Conservation (phyloP, 2,797 vertebrate species). For the Galaxias olidus region DNA sequence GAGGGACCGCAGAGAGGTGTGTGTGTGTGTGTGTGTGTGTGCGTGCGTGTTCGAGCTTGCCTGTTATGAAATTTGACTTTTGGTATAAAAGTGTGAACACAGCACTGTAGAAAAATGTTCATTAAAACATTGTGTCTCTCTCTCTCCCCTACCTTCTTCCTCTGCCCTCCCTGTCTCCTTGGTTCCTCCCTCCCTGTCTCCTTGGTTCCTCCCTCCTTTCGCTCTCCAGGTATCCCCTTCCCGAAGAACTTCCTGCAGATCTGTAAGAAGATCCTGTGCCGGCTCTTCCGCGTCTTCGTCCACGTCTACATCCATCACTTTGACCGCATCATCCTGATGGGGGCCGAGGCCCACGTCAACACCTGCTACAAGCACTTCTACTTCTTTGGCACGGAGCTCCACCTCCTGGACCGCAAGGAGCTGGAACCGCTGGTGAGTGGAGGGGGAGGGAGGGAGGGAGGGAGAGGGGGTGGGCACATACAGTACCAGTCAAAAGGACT, state of each 20-base stretch:
- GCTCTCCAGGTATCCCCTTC: slow-evolving; percentile 79
- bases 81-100: no score
- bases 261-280: slow-evolving; percentile 87
- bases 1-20: no score
- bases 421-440: slow-evolving; percentile 86
- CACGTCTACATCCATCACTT: slow-evolving; percentile 90
- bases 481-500: neutral
- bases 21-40: no score
- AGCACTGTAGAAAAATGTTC: no score
- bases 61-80: no score
- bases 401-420: slow-evolving; percentile 86
- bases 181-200: neutral
- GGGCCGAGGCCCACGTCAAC: slow-evolving; percentile 86
- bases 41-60: no score
- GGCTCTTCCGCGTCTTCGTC: slow-evolving; percentile 86
- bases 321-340: slow-evolving; percentile 83
- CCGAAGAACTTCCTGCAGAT: slow-evolving; percentile 88
- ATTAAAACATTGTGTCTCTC: no score
- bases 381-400: slow-evolving; percentile 85
- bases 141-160: neutral
- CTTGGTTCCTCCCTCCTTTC: no score
- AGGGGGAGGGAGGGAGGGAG: neutral
- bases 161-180: neutral
- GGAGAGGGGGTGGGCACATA: neutral
- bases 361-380: slow-evolving; percentile 92